Conservation (phyloP, 2,113 vertebrate genomes). For the Pelmatolapia mariae region DNA sequence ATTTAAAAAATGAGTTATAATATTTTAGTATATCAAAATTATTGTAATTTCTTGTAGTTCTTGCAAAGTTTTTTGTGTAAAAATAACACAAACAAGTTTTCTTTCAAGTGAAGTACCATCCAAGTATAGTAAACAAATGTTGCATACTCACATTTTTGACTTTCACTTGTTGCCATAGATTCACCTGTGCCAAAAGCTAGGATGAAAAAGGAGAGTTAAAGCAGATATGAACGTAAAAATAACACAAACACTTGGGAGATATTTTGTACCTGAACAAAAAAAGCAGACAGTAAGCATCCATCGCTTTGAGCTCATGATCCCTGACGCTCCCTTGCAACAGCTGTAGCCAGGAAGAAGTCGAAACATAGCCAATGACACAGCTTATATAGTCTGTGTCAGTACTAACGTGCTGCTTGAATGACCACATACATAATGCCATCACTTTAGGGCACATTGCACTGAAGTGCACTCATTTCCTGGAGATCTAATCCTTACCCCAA, state of each 20-base stretch:
- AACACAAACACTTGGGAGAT: fast-evolving
- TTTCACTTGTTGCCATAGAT: not conserved
- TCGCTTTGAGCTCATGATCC: not conserved
- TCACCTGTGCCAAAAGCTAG: not conserved
- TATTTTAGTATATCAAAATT: not conserved
- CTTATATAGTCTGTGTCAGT: not conserved
- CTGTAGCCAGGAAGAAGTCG: not conserved
- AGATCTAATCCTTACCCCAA: not conserved
- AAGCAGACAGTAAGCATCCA: not conserved
- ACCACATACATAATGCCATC: not conserved
- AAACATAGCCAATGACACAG: not conserved
- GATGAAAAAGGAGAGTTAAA: not conserved
- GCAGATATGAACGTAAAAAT: not conserved
- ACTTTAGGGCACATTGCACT: not conserved
- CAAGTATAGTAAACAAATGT: not conserved
- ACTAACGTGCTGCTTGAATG: not conserved
- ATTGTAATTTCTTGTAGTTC: not conserved
- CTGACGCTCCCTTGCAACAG: fast-evolving
- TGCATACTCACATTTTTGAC: not conserved
- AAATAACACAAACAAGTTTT: too few species aligned
- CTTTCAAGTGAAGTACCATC: not conserved
- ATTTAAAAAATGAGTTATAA: not conserved
- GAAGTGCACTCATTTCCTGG: not conserved
- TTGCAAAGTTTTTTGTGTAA: fast-evolving
- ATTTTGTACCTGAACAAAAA: not conserved